These are phyloP conservation scores for Planiliza haematocheilus DNA, from an alignment of 2,113 vertebrate species.

Conservation along the genomic window DNA sequence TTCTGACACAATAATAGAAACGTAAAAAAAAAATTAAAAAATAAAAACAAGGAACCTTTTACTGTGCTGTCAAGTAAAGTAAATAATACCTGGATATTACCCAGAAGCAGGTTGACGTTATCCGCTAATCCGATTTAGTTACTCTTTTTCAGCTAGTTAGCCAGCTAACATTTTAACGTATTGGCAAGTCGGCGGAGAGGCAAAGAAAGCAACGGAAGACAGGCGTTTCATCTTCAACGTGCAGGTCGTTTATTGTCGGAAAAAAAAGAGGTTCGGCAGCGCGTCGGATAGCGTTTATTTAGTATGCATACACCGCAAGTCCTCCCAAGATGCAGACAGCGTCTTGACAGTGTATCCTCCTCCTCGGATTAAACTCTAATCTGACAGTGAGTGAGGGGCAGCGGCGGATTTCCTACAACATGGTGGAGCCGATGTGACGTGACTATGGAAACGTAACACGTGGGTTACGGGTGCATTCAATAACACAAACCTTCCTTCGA, in stretches of 20 bases:
- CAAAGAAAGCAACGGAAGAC: conserved; percentile 16
- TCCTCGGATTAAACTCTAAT: conserved; percentile 82
- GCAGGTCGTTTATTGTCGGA: not conserved
- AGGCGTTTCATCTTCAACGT: conserved; percentile 54
- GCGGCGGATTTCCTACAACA: conserved; percentile 82
- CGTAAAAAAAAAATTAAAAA: not conserved
- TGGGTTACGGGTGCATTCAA: conserved; percentile 52
- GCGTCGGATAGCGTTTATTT: not conserved
- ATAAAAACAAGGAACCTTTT: not conserved
- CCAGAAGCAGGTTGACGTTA: conserved; percentile 36
- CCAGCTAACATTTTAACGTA: conserved; percentile 68
- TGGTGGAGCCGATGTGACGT: conserved; percentile 80
- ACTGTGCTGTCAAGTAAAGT: not conserved
- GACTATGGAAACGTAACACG: conserved; percentile 75
- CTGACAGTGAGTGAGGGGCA: conserved; percentile 74
- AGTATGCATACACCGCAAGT: not conserved
- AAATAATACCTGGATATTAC: conserved; percentile 38
- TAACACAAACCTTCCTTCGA: not conserved
- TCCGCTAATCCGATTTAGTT: conserved; percentile 73
- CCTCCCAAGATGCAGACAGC: conserved; percentile 34
- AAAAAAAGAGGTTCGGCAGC: not conserved
- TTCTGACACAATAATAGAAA: not conserved
- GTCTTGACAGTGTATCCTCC: conserved; percentile 56
- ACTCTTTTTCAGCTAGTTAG: conserved; percentile 74
- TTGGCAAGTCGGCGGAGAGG: conserved; percentile 30